Evolutionary conservation across 2,113 vertebrate genomes (phyloP).

Genomic region (Ciconia maguari): DNA sequence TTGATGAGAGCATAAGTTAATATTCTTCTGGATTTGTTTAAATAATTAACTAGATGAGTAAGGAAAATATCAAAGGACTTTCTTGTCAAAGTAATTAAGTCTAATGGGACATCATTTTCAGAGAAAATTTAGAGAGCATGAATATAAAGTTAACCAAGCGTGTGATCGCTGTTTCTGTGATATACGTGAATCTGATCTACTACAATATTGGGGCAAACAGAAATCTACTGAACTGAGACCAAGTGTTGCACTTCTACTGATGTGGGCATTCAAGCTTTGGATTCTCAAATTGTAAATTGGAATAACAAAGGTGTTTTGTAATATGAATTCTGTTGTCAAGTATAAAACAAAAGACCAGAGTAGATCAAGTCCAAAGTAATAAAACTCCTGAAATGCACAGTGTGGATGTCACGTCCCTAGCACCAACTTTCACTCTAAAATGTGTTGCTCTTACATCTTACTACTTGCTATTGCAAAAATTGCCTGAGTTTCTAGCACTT

Average conservation of each 20-base stretch:
- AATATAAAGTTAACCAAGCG: neutral
- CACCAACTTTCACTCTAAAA: neutral
- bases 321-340: neutral
- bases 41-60: constrained; percentile 1
- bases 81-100: neutral
- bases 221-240: neutral
- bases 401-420: neutral
- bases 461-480: neutral
- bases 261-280: neutral
- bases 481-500: neutral
- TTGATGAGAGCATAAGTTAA: neutral
- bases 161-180: neutral
- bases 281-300: neutral
- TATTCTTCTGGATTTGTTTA: neutral
- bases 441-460: neutral
- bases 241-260: neutral
- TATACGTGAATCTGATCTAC: neutral
- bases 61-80: neutral
- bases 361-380: neutral
- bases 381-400: neutral
- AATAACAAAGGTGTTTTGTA: neutral
- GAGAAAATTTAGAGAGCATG: neutral
- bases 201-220: neutral
- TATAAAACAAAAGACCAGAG: neutral
- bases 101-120: neutral